Conservation (phyloP, 2,113 vertebrate species). For the Prolemur simus region DNA sequence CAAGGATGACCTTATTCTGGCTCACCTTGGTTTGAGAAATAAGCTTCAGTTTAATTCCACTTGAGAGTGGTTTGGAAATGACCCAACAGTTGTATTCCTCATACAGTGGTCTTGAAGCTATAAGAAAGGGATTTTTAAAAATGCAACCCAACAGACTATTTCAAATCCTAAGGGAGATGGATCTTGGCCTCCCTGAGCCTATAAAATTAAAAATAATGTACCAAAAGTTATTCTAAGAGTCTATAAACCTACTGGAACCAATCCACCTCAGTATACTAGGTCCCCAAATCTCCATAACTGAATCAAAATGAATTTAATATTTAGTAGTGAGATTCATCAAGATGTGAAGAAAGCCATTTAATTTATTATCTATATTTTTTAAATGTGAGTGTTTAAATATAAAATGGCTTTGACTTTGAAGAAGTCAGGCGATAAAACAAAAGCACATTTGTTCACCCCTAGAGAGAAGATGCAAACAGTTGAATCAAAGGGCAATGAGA, state of each 20-base stretch:
- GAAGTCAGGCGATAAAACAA: background rate
- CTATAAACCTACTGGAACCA: background rate
- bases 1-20: background rate
- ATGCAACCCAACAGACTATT: background rate
- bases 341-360: background rate
- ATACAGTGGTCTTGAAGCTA: background rate
- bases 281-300: background rate
- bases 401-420: background rate
- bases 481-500: background rate
- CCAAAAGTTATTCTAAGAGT: background rate
- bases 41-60: background rate
- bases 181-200: background rate
- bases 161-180: background rate
- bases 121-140: background rate
- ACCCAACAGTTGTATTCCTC: background rate
- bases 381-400: background rate
- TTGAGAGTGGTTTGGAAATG: background rate
- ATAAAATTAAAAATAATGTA: background rate
- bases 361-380: background rate
- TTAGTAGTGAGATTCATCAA: background rate
- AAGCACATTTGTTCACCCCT: background rate
- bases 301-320: slow-evolving; percentile 10
- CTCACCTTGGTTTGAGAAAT: background rate
- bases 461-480: background rate
- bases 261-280: background rate